Percentiles rank a stretch among this genome's conserved stretches.
Evolutionary conservation across 2,888 invertebrate species (phyloP).

Genomic region (Tuberolachnus salignus): DNA sequence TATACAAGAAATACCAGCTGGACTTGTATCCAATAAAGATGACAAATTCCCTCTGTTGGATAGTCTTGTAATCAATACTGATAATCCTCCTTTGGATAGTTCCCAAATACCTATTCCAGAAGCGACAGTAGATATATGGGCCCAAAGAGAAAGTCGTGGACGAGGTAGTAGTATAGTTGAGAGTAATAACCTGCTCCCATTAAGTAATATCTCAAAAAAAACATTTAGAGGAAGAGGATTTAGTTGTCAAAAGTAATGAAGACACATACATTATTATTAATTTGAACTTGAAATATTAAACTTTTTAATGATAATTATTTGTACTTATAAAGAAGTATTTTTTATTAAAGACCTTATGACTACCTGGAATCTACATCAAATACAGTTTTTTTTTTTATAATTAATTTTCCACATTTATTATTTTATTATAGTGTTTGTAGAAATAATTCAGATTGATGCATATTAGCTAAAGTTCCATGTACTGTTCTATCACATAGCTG

Average conservation of each 20-base stretch:
- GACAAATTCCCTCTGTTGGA: conserved; percentile 15
- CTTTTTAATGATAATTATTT: neutral
- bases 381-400: neutral
- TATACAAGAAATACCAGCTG: neutral
- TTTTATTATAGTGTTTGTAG: no score
- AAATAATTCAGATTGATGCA: no score
- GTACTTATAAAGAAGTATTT: neutral
- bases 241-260: neutral
- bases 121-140: neutral
- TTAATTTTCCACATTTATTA: neutral
- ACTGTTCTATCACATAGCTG: no score
- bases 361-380: neutral
- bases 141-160: neutral
- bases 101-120: neutral
- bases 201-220: neutral
- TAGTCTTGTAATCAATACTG: no score
- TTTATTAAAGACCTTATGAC: neutral
- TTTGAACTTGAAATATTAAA: neutral
- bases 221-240: neutral
- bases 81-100: neutral
- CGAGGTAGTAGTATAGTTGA: conserved; percentile 2
- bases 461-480: no score
- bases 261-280: neutral
- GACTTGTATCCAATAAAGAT: neutral
- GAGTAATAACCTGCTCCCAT: neutral